Percentiles rank a stretch among this genome's conserved stretches.
phyloP scores from a whole-genome alignment of 2,113 vertebrate species.

The Romanogobio albipinnatus region DNA sequence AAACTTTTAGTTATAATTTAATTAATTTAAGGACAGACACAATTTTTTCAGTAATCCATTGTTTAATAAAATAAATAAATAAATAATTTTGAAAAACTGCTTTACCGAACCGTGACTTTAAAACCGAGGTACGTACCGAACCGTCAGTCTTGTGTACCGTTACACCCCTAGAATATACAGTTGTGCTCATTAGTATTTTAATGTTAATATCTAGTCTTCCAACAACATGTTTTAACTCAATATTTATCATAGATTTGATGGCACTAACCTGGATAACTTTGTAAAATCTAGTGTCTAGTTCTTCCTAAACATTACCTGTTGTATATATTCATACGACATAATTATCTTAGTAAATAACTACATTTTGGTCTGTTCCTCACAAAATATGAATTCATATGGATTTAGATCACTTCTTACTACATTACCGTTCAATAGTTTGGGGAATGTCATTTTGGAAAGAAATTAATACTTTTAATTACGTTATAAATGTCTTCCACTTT shows the following conservation, averaged over 20 bases:
- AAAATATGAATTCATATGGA: no score
- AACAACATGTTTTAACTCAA: background rate
- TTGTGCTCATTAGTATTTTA: background rate
- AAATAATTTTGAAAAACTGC: no score
- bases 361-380: background rate
- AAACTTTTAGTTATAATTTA: no score
- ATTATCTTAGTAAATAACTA: background rate
- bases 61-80: no score
- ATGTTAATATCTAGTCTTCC: background rate
- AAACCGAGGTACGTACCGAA: no score
- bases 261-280: background rate
- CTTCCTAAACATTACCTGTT: background rate
- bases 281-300: background rate
- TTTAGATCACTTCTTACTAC: no score
- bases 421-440: no score
- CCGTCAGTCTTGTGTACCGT: no score
- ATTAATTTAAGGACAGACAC: no score
- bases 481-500: no score
- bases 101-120: no score
- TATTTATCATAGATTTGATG: background rate
- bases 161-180: background rate
- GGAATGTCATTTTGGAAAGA: background rate
- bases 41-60: no score
- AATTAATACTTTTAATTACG: background rate
- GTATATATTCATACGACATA: background rate